Base-by-base conservation (phyloP, 2,888 invertebrate genomes). In the Spatulosminthurus flaviceps region DNA sequence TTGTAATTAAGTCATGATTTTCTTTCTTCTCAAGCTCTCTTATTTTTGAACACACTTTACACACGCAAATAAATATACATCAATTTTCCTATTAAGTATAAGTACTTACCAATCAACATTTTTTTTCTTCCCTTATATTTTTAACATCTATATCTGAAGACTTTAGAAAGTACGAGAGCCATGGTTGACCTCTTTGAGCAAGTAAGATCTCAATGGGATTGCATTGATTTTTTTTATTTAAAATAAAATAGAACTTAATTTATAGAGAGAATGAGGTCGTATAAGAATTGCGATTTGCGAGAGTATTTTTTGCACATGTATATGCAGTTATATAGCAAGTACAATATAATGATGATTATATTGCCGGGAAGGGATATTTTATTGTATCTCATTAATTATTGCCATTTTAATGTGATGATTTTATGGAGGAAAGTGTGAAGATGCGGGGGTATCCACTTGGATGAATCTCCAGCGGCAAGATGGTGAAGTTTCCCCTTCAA, bases 81-180 rank as follows among this genome's bases (percentile, higher is more conserved):
- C n/a, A n/a, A n/a, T n/a, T n/a, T n/a, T n/a, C n/a, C n/a, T n/a
- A n/a, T n/a, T n/a, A n/a, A n/a, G n/a, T n/a, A n/a, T n/a, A n/a
- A n/a, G n/a, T n/a, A n/a, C n/a, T n/a, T n/a, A n/a, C n/a, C n/a
- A n/a, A n/a, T n/a, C n/a, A n/a, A n/a, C n/a, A n/a, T n/a, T n/a
- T n/a, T 34, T 34, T 9, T 34, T 34, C 34, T 34, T 34, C 34
- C 34, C n/a, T n/a, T n/a, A n/a, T n/a, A n/a, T n/a, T n/a, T n/a
- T n/a, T n/a, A n/a, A n/a, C n/a, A 34, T 7, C 4, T 34, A 51
- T 51, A 2, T 19, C 7, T 26, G 24, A 2, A 72, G 72, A 51
- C 72, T 24, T 51, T 72, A 19, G 72, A 51, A 72, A 72, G 72
- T 43, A 72, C 72, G 11, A 16, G 72, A 72, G 9, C 22, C 13